Evolutionary conservation across 2,888 invertebrate species (phyloP).

Genomic region (Cantharis nigra): DNA sequence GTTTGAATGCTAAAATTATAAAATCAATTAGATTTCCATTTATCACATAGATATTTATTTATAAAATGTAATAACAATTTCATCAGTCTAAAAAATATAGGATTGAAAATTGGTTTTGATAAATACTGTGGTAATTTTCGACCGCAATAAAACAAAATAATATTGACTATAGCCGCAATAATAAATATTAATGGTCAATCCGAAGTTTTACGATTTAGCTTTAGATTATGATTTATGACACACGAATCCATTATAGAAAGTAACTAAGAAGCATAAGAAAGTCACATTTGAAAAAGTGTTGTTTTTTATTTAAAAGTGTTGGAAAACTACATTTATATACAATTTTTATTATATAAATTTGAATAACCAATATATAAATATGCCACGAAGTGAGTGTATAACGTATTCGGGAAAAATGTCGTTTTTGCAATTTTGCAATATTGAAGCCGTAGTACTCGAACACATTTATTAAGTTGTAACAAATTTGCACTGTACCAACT

Average conservation of each 20-base stretch:
- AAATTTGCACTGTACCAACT: neutral
- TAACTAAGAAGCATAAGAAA: neutral
- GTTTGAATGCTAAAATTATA: neutral
- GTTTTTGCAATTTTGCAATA: neutral
- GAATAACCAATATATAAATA: neutral
- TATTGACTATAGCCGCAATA: slow-evolving; percentile 1
- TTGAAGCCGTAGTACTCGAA: neutral
- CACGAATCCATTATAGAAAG: slow-evolving; percentile 1
- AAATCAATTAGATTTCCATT: neutral
- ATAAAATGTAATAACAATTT: neutral
- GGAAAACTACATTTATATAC: neutral
- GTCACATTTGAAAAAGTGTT: neutral
- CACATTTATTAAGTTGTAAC: neutral
- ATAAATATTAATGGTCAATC: slow-evolving; percentile 5
- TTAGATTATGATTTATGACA: neutral
- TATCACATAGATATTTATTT: neutral
- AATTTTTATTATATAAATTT: neutral
- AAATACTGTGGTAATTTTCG: neutral
- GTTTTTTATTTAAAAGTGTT: neutral
- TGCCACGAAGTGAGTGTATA: neutral
- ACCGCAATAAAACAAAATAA: neutral
- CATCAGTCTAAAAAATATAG: neutral
- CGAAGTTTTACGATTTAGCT: neutral
- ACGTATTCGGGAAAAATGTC: neutral
- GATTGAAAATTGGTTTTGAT: neutral